Base-by-base conservation (phyloP, 2,888 invertebrate species). In the Spodoptera exigua region DNA sequence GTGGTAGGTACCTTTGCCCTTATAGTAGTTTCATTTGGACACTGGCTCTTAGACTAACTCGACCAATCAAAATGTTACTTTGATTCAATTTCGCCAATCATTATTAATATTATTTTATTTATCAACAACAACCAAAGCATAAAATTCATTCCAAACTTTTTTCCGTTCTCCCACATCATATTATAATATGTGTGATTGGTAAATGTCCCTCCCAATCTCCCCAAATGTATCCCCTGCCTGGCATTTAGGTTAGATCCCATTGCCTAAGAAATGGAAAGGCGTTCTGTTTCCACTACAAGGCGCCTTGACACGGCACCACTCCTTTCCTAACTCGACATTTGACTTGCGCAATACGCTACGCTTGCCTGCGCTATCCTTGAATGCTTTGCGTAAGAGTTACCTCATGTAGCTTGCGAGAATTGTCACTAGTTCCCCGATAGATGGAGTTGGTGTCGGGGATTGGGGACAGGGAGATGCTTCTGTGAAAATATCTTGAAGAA, bases 301-400 rank as follows among this genome's bases (percentile, higher is more conserved):
- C 57, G 74, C 76, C 91, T 91, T 91, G 91, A 91, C 91, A 89
- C 84, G 82, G 59, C 68, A 59, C 80, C 84, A 83, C 84, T 88
- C 90, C 91, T 91, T 91, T 88, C 88, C 91, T 91, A 90, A 89
- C 80, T 82, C 89, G 89, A 89, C 90, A 90, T 90, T 91, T 85
- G 81, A 60, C 70, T 85, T 81, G 76, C 83, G 85, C 85, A 85
- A 85, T 43, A 56, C 72, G 66, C 74, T 52, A 76, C 74, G 81
- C 52, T 78, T 73, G 80, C 77, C 69, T 71, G 74, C 78, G 64
- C 75, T 82, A 82, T 82, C 82, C 82, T 82, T 82, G 82, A 79
- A 67, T 61, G 48, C 47, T 59, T 69, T 82, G 83, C 79, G 82
- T 82, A 80, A 82, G 61, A 10, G 64, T 82, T 82, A 82, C 82